Conservation (phyloP, 2,888 invertebrate species). For the Synanthedon andrenaeformis region DNA sequence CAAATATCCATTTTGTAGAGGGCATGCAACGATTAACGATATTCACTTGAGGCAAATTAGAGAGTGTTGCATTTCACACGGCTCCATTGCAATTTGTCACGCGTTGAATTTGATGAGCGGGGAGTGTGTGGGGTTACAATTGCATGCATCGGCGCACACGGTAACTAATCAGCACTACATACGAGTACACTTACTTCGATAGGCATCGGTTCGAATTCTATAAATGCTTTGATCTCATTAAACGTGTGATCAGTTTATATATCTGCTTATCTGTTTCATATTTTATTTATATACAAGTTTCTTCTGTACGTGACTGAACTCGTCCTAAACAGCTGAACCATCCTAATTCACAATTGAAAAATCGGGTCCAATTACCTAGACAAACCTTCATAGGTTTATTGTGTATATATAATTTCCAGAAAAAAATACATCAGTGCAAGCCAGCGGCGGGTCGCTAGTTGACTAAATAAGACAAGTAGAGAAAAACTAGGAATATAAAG, state of each 20-base stretch:
- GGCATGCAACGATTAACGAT: constrained; percentile 18
- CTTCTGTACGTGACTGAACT: too few relatives aligned
- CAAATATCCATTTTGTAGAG: constrained; percentile 1
- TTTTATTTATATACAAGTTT: too few relatives aligned
- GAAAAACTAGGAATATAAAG: too few relatives aligned
- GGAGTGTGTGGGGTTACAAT: constrained; percentile 21
- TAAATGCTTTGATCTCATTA: constrained; percentile 7
- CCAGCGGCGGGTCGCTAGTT: too few relatives aligned
- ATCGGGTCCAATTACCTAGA: too few relatives aligned
- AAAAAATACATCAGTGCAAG: too few relatives aligned
- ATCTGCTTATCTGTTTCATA: too few relatives aligned
- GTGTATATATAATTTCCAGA: too few relatives aligned
- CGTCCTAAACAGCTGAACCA: too few relatives aligned
- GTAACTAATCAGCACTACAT: neutral
- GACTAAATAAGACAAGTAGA: too few relatives aligned
- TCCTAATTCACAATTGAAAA: too few relatives aligned
- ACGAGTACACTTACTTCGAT: neutral
- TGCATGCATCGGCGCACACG: constrained; percentile 30
- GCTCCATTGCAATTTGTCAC: constrained; percentile 42
- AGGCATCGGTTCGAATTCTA: neutral
- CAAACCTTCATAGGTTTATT: too few relatives aligned
- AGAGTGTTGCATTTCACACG: constrained; percentile 50
- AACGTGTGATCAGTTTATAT: neutral
- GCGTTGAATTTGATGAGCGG: constrained; percentile 37
- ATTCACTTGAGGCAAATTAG: constrained; percentile 25